These are phyloP conservation scores for Elmis aenea DNA, from an alignment of 2,888 invertebrate genomes.

Conservation along the genomic window DNA sequence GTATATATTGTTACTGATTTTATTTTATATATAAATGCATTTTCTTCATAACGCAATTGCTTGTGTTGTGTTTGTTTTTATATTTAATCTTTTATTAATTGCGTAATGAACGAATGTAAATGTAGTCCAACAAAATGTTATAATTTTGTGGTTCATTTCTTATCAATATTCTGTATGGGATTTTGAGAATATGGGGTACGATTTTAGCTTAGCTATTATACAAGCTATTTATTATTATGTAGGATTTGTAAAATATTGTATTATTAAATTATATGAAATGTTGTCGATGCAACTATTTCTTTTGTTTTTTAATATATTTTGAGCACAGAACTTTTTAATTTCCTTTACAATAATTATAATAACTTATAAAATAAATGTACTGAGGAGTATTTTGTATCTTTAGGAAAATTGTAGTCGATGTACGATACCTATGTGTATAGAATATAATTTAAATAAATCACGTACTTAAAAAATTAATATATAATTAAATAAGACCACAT, in stretches of 20 bases:
- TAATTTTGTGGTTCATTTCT: slow-evolving; percentile 32
- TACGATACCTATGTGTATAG: no score
- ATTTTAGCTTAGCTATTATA: slow-evolving; percentile 1
- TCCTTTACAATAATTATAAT: no score
- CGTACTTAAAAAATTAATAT: no score
- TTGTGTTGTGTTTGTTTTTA: slow-evolving; percentile 17
- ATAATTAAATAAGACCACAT: no score
- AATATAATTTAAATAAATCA: no score
- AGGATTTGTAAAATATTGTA: slow-evolving; percentile 8
- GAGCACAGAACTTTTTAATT: no score
- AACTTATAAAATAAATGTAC: no score
- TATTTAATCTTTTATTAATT: background rate
- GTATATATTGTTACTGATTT: slow-evolving; percentile 7
- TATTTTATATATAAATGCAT: slow-evolving; percentile 4
- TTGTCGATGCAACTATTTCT: no score
- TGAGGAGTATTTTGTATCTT: no score
- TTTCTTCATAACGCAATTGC: slow-evolving; percentile 20
- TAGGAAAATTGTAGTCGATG: no score
- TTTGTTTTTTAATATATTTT: no score
- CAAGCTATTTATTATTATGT: slow-evolving; percentile 4
- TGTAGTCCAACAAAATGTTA: slow-evolving; percentile 29
- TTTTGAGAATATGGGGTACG: slow-evolving; percentile 19
- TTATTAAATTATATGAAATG: no score
- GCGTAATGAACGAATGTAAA: slow-evolving; percentile 2
- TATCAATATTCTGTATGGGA: slow-evolving; percentile 20